Conservation (phyloP, 1,140 invertebrate species). For the Metaphire vulgaris region DNA sequence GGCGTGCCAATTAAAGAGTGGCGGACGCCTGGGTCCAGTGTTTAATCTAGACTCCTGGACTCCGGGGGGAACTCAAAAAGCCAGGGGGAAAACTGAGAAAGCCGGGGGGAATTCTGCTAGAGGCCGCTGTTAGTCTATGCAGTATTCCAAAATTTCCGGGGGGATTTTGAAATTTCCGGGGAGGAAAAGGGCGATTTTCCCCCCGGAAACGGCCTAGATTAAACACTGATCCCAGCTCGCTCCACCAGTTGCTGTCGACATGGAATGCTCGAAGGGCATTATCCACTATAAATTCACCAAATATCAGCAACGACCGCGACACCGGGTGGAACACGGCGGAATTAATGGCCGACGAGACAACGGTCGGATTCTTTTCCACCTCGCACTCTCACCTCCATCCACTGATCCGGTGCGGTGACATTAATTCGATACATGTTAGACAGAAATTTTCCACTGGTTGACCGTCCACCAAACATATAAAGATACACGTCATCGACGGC, state of each 20-base stretch:
- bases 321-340: conserved; percentile 74
- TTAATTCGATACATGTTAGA: conserved; percentile 51
- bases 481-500: conserved; percentile 60
- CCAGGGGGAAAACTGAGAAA: too few species aligned
- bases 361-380: conserved; percentile 78
- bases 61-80: too few species aligned
- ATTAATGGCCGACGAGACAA: conserved; percentile 79
- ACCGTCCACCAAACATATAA: conserved; percentile 84
- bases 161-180: too few species aligned
- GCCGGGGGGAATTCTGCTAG: too few species aligned
- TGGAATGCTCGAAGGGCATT: conserved; percentile 72
- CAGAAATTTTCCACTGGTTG: conserved; percentile 51
- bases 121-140: too few species aligned
- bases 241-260: conserved; percentile 63
- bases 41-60: too few species aligned
- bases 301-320: conserved; percentile 77
- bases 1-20: too few species aligned
- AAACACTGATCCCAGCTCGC: conserved; percentile 38
- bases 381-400: conserved; percentile 47
- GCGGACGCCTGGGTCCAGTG: too few species aligned
- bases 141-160: too few species aligned
- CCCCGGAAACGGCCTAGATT: too few species aligned
- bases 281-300: conserved; percentile 79
- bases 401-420: conserved; percentile 30
- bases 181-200: too few species aligned